A percentile compares a stretch with the other conserved stretches of the same genome.
Conservation (phyloP, 2,113 vertebrate species). For the Barbus barbus region DNA sequence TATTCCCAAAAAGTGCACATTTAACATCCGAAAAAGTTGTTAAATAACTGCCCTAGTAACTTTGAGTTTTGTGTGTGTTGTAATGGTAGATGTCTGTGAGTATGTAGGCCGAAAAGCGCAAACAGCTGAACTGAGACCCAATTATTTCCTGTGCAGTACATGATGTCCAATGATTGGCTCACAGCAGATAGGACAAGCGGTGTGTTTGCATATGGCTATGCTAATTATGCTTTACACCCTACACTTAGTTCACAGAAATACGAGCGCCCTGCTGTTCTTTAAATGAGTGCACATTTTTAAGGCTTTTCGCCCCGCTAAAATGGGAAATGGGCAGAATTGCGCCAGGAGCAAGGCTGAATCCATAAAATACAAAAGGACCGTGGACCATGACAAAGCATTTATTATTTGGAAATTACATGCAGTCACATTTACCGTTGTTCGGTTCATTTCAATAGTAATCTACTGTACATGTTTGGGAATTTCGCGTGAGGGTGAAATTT, state of each 20-base stretch:
- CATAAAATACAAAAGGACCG: neutral
- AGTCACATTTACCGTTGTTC: neutral
- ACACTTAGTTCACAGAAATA: slow-evolving; percentile 12
- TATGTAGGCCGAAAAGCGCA: neutral
- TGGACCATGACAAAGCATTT: neutral
- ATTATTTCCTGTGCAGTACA: neutral
- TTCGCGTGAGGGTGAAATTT: no score
- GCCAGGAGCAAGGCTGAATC: neutral
- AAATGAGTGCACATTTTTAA: neutral
- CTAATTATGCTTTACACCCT: slow-evolving; percentile 21
- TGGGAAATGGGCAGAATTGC: neutral
- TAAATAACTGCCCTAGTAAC: neutral
- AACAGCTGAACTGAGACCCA: slow-evolving; percentile 7
- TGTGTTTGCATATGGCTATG: slow-evolving; percentile 4
- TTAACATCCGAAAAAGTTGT: slow-evolving; percentile 4
- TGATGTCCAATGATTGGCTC: neutral
- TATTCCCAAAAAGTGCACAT: neutral
- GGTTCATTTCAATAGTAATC: neutral
- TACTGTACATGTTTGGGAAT: no score
- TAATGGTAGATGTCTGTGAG: neutral
- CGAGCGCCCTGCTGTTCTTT: neutral
- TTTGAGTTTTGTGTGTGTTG: neutral
- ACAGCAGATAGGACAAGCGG: neutral
- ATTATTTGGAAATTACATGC: neutral
- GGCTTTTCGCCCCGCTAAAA: neutral